Evolutionary conservation across 2,888 invertebrate species (phyloP), one percentile per base, ranked within the genome.

Genomic region (Cerceris rybyensis): DNA sequence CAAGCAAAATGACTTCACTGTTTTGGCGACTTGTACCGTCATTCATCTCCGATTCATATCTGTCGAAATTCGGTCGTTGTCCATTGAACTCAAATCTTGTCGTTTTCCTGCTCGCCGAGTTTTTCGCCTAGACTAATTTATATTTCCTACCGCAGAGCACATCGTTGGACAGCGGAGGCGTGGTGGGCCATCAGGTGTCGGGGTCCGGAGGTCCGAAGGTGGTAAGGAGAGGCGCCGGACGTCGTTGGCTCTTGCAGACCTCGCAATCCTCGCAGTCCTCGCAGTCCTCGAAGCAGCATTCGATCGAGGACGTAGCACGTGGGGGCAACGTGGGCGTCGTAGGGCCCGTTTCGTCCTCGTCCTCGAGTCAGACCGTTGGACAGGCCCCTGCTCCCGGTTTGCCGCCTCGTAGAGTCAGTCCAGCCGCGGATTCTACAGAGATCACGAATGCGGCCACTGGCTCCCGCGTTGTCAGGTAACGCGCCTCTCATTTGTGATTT

Each of bases 401-500:
- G 77, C 88, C 90, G 71, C 88, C 90, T 68, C 90, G 91, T 58
- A 90, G 93, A 84, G 89, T 93, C 92, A 93, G 93, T 93, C 93
- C 93, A 78, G 92, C 92, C 86, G 90, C 92, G 88, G 93, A 93
- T 88, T 87, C 92, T 85, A 91, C 91, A 85, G 93, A 90, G 84
- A 87, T 89, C 84, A 80, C 84, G 78, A 89, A 88, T 77, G 79
- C 88, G 50, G 82, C 71, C 75, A 55, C 78, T 71, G 79, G 85
- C 73, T 80, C 88, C 81, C 87, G 90, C 70, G 84, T 86, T 80
- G 91, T 90, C 84, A 90, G 91, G 91, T 91, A 90, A 90, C 58
- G 9, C 28, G n/a, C n/a, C 8, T 39, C 39, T 49, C 61, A 60
- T 64, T 28, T 8, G 14, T n/a, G 1, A n/a, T 43, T 41, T 64